Evolutionary conservation across 2,888 invertebrate species (phyloP).

Genomic region (Leptarthrus brevirostris): DNA sequence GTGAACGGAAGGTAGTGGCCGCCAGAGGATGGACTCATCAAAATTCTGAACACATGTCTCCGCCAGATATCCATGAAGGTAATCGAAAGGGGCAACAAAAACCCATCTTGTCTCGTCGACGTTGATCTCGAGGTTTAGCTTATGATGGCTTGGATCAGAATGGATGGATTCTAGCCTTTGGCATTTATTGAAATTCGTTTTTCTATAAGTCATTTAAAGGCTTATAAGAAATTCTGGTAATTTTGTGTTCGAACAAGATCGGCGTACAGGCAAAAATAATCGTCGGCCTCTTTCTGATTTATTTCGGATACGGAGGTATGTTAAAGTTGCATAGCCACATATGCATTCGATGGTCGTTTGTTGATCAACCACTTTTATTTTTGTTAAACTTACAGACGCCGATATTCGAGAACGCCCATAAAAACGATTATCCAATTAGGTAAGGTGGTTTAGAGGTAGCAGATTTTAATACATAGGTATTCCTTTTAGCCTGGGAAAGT

Average conservation of each 20-base stretch:
- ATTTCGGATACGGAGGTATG: constrained; percentile 25
- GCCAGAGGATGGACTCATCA: constrained; percentile 42
- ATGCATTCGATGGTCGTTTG: background rate
- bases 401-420: constrained; percentile 1
- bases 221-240: constrained; percentile 32
- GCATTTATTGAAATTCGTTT: constrained; percentile 32
- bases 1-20: background rate
- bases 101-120: constrained; percentile 32
- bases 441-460: constrained; percentile 27
- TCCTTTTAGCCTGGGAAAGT: too few relatives aligned
- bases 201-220: background rate
- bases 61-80: constrained; percentile 17
- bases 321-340: background rate
- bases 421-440: constrained; percentile 46
- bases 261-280: constrained; percentile 30
- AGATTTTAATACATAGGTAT: background rate
- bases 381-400: constrained; percentile 13
- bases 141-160: constrained; percentile 40
- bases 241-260: constrained; percentile 40
- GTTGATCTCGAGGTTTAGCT: constrained; percentile 23
- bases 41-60: constrained; percentile 49
- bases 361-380: background rate
- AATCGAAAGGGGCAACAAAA: constrained; percentile 9
- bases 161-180: constrained; percentile 44
- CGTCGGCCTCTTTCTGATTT: constrained; percentile 43